Evolutionary conservation across 2,113 vertebrate genomes (phyloP).

Genomic region (Lichenostomus cassidix): DNA sequence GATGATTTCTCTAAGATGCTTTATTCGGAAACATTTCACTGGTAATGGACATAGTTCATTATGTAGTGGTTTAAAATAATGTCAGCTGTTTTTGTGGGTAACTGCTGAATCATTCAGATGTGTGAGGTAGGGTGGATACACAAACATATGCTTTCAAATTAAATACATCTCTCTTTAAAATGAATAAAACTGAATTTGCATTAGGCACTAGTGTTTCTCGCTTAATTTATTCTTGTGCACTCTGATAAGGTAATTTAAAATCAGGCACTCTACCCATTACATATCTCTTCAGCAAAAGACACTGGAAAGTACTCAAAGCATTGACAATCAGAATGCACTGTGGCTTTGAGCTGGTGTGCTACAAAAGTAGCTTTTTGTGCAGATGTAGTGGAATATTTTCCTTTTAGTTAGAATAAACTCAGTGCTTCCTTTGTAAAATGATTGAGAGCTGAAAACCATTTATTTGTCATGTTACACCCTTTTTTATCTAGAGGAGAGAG

Average conservation of each 20-base stretch:
- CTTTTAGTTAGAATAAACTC: not conserved
- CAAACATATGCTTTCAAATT: not conserved
- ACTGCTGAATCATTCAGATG: slow-evolving; percentile 2
- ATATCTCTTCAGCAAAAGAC: not conserved
- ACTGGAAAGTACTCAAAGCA: not conserved
- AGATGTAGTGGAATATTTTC: not conserved
- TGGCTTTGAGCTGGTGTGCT: not conserved
- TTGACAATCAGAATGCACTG: not conserved
- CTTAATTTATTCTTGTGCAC: not conserved
- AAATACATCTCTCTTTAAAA: not conserved
- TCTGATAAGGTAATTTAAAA: not conserved
- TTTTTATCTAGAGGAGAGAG: not conserved
- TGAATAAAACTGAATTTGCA: not conserved
- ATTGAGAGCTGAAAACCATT: not conserved
- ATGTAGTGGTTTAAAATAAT: not conserved
- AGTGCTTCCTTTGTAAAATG: not conserved
- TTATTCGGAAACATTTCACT: not conserved
- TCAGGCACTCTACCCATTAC: not conserved
- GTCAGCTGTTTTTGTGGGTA: not conserved
- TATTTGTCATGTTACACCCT: not conserved
- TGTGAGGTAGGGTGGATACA: not conserved
- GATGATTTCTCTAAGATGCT: not conserved
- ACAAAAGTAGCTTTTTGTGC: not conserved
- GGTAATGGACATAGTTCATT: not conserved
- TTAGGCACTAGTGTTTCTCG: not conserved